Conservation (phyloP, 1,140 invertebrate species). For the Coptotermes formosanus region DNA sequence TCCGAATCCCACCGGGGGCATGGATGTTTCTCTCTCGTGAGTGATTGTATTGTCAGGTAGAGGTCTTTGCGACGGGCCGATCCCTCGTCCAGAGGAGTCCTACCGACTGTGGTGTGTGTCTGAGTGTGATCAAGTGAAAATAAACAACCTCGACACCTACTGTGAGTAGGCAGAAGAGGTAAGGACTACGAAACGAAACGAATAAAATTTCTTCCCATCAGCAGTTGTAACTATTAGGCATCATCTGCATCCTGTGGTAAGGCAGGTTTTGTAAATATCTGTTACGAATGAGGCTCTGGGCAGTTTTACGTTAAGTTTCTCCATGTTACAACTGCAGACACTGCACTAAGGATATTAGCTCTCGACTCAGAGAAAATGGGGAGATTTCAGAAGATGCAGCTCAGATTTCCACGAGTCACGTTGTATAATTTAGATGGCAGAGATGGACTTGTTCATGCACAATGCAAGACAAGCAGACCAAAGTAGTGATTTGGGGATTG, state of each 20-base stretch:
- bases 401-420: neutral
- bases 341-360: neutral
- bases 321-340: neutral
- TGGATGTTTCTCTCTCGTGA: too few relatives aligned
- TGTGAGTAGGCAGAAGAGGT: too few relatives aligned
- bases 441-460: neutral
- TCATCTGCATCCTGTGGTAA: neutral
- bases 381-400: neutral
- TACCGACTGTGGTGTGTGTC: too few relatives aligned
- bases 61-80: too few relatives aligned
- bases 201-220: neutral
- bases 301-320: neutral
- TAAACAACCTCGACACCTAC: too few relatives aligned
- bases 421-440: neutral
- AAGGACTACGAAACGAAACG: too few relatives aligned
- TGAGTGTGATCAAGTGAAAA: too few relatives aligned
- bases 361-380: neutral
- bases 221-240: neutral
- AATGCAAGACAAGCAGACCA: neutral
- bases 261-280: neutral
- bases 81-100: too few relatives aligned
- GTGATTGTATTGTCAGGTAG: too few relatives aligned
- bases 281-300: neutral
- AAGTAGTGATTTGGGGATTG: neutral
- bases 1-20: too few relatives aligned